Evolutionary conservation across 2,113 vertebrate genomes (phyloP).

Genomic region (Anoura caudifer): DNA sequence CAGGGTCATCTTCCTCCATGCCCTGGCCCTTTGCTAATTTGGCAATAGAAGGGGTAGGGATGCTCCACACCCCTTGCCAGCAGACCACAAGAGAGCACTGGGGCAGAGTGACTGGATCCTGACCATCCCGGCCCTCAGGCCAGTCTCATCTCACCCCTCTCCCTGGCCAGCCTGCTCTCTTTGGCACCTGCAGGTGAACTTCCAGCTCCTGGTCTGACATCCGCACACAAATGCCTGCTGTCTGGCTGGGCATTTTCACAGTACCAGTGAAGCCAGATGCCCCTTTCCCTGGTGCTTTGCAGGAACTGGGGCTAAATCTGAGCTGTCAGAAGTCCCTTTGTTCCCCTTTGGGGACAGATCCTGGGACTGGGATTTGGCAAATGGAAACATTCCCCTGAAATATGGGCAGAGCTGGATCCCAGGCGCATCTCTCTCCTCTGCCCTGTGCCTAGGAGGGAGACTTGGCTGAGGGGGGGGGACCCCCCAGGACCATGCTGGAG

Average conservation of each 20-base stretch:
- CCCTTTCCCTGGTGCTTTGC: conserved; percentile 9
- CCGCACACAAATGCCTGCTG: not conserved
- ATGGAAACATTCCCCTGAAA: conserved; percentile 67
- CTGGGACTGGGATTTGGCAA: conserved; percentile 65
- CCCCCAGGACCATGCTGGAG: conserved; percentile 10
- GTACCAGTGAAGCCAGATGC: conserved; percentile 58
- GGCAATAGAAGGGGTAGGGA: conserved; percentile 53
- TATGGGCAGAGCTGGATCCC: conserved; percentile 2
- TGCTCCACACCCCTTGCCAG: not conserved
- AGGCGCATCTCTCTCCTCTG: not conserved
- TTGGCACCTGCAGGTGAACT: conserved; percentile 48
- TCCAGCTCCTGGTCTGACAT: conserved; percentile 24
- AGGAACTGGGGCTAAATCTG: conserved; percentile 41
- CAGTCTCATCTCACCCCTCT: not conserved
- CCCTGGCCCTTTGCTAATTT: conserved; percentile 63
- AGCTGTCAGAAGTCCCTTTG: conserved; percentile 59
- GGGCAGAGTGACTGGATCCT: not conserved
- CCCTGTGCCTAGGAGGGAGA: conserved; percentile 1
- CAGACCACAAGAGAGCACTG: not conserved
- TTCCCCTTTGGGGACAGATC: conserved; percentile 73
- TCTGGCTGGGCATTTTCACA: conserved; percentile 62
- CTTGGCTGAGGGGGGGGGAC: not conserved
- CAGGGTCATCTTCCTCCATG: not conserved
- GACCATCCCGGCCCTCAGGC: not conserved
- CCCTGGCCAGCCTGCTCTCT: conserved; percentile 13